Base-by-base conservation (phyloP, 2,888 invertebrate genomes). In the Luperina testacea region DNA sequence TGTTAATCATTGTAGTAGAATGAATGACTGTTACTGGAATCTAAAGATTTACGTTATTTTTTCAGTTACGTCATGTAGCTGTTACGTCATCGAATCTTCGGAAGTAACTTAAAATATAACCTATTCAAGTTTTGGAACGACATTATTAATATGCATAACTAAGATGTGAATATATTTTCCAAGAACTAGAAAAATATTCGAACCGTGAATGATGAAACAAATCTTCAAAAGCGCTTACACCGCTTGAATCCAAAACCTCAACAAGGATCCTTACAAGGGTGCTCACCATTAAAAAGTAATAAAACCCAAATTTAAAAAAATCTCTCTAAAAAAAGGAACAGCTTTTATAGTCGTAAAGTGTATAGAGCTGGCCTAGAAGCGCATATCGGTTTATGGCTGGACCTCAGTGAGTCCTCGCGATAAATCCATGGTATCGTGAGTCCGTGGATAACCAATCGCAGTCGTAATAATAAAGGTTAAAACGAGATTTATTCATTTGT, bases 271-370 rank as follows among this genome's bases (percentile, higher is more conserved):
- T 84, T 86, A 88, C 87, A 83, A 89, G 80, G 87, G 89, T 90
- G 88, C 90, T 87, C 89, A 87, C 90, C 90, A 92, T 93, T 92
- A 93, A 91, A 92, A 90, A 89, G 90, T 90, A 93, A 94, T 94
- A 95, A 94, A 93, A 92, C 91, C 93, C 83, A 92, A 93, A 93
- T 93, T 90, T 83, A 88, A 90, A 90, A 90, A 88, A 82, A 79
- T 48, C 6, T 67, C n/a, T 57, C 27, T 11, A 1, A 38, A 48
- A 77, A 87, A 75, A 74, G 42, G 67, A 79, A 77, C 82, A 73
- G 20, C 67, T 78, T 81, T 68, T 81, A 77, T 64, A 69, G 63
- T 82, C 79, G 82, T 86, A 87, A 88, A 90, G 80, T 87, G 69
- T 80, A 72, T 77, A 72, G 75, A 63, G 79, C 70, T 79, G 82